A percentile compares a stretch with the other conserved stretches of the same genome.
Conservation (phyloP, 2,113 vertebrate species). For the Alouatta palliata region DNA sequence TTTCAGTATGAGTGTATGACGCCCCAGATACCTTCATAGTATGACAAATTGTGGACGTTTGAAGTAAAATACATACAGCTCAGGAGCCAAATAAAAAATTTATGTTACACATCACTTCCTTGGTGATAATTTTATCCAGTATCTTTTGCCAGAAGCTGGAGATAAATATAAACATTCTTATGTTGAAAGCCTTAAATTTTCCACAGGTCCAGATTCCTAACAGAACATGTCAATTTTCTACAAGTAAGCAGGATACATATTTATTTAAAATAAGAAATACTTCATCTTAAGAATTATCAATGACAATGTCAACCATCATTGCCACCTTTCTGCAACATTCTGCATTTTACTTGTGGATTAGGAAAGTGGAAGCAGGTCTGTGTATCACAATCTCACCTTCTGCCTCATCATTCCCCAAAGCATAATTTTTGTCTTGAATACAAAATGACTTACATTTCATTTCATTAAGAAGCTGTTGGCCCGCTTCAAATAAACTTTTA, state of each 20-base stretch:
- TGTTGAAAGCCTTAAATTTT: conserved; percentile 18
- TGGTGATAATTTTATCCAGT: background rate
- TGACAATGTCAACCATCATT: background rate
- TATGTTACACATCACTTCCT: background rate
- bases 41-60: background rate
- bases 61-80: background rate
- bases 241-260: background rate
- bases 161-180: background rate
- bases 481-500: conserved; percentile 81
- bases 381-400: background rate
- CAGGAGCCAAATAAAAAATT: background rate
- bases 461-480: conserved; percentile 80
- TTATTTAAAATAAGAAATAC: conserved; percentile 35
- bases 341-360: background rate
- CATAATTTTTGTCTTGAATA: background rate
- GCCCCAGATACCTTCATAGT: background rate
- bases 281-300: background rate
- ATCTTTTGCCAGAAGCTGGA: background rate
- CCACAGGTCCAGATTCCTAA: background rate
- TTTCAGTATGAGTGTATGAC: background rate
- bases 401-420: background rate
- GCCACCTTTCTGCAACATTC: background rate
- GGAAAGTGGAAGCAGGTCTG: background rate
- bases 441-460: conserved; percentile 85
- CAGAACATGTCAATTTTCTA: background rate